A percentile compares a stretch with the other conserved stretches of the same genome.
phyloP scores from a whole-genome alignment of 2,888 invertebrate species.

The Cephus pygmeus region DNA sequence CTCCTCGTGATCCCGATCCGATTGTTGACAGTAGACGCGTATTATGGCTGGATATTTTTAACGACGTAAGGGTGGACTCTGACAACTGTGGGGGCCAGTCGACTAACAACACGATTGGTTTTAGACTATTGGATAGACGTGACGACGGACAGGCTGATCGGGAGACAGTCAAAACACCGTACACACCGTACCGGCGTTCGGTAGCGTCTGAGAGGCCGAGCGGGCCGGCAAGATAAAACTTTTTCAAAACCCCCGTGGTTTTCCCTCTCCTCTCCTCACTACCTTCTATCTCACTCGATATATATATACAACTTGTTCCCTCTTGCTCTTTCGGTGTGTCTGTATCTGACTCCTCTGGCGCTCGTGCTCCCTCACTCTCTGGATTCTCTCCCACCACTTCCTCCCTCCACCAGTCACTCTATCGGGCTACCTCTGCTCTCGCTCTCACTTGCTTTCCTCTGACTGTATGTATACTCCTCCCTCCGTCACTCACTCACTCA shows the following conservation, averaged over 20 bases:
- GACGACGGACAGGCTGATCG: not conserved
- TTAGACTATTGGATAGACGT: not conserved
- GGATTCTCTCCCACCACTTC: not conserved
- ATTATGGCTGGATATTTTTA: not conserved
- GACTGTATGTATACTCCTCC: constrained; percentile 1
- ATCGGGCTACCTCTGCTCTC: constrained; percentile 17
- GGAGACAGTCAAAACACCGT: constrained; percentile 25
- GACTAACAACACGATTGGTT: not conserved
- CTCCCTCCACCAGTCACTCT: constrained; percentile 9
- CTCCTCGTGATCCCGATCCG: not conserved
- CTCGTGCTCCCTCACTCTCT: constrained; percentile 15
- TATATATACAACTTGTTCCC: not conserved
- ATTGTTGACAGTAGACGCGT: not conserved
- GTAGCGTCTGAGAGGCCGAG: constrained; percentile 61
- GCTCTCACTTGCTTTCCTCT: constrained; percentile 17
- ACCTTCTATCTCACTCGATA: not conserved
- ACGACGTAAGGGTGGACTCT: not conserved
- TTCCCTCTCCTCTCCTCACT: constrained; percentile 36
- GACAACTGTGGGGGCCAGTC: not conserved
- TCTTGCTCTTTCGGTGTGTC: not conserved
- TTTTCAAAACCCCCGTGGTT: constrained; percentile 61
- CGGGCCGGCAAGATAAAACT: constrained; percentile 64
- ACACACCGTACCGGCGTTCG: constrained; percentile 62
- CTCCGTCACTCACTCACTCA: constrained; percentile 3
- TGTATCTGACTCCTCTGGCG: constrained; percentile 13